Percentiles rank a stretch among this genome's conserved stretches.
Evolutionary conservation across 2,797 vertebrate species (phyloP).

Genomic region (Microtus obscurus): DNA sequence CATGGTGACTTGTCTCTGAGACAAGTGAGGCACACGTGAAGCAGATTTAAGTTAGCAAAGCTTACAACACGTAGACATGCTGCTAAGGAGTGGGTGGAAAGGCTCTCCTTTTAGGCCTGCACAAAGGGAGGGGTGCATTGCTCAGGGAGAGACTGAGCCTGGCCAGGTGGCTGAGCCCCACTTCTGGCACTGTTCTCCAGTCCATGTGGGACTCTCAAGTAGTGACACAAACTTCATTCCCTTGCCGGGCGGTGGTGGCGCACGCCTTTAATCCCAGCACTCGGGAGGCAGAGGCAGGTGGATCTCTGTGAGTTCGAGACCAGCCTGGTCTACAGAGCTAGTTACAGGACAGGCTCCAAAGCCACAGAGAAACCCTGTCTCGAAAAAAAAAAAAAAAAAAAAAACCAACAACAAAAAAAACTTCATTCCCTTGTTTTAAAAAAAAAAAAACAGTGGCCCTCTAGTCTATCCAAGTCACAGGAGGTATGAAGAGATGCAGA

Average conservation of each 20-base stretch:
- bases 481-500: conserved; percentile 27
- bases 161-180: not conserved
- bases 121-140: not conserved
- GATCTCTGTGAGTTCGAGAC: no score
- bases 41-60: conserved; percentile 40
- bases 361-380: no score
- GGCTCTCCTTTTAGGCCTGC: not conserved
- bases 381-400: no score
- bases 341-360: no score
- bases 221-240: conserved; percentile 21
- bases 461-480: conserved; percentile 1
- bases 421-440: conserved; percentile 7
- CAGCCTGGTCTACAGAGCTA: no score
- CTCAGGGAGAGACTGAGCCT: not conserved
- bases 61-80: not conserved
- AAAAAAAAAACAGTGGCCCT: conserved; percentile 10
- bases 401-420: no score
- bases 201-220: not conserved
- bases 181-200: not conserved
- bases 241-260: no score
- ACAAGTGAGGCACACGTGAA: conserved; percentile 24
- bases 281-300: no score
- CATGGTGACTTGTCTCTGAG: conserved; percentile 31
- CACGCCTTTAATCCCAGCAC: no score
- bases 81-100: conserved; percentile 23